Evolutionary conservation across 2,797 vertebrate genomes (phyloP), one percentile per base, ranked within the genome.

Genomic region (Sphaeramia orbicularis): DNA sequence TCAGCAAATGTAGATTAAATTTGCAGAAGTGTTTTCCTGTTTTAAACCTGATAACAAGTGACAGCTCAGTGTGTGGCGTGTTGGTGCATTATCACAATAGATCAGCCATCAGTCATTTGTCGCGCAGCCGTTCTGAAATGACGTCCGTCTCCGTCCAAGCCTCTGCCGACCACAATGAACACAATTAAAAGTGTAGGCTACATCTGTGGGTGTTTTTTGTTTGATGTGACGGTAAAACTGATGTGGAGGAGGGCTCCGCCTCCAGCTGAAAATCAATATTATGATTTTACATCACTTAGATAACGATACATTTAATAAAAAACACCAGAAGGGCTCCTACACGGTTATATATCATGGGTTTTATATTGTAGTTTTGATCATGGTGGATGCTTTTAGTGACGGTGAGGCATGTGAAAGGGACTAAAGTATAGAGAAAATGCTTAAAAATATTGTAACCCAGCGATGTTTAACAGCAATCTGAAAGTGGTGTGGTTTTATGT

Each of bases 21-120:
- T 19, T 15, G 10, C 16, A 42, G 35, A 59, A 13, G 7, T 14
- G 2, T 5, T 48, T 60, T 69, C 51, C 37, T 15, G 51, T 37
- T 63, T 36, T 2, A 49, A 48, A 15, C 4, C 1, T 43, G 50
- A 70, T 4, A 21, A 37, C 10, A 36, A 19, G 62, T 45, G 85
- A 77, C 76, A 71, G 71, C 74, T 71, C 2, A 4, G 13, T 18
- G 75, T 68, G 51, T 10, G 52, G 10, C 42, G 73, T 68, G 78
- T 77, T 4, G 60, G 47, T 11, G 74, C 60, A 54, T 51, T n/a
- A n/a, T 58, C 55, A 30, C 42, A 60, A 58, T 7, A 40, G 44
- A 81, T 54, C 50, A 40, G 76, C 44, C 76, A 78, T 82, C 83
- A 84, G 66, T 69, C 71, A 54, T 30, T 52, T 16, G 59, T 43